Evolutionary conservation across 2,797 vertebrate species (phyloP).

Genomic region (Monodelphis domestica): DNA sequence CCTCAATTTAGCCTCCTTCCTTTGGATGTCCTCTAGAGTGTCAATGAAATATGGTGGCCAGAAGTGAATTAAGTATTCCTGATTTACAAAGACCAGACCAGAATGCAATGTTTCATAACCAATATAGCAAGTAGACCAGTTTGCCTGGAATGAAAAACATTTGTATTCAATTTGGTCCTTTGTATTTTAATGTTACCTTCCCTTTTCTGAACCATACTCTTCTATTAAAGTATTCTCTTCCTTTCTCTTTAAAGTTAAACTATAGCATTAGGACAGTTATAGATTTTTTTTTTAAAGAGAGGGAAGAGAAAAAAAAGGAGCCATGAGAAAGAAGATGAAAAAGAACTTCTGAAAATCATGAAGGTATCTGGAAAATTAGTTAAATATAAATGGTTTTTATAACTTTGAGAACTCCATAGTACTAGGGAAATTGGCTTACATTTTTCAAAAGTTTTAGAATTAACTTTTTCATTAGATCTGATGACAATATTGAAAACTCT

Average conservation of each 20-base stretch:
- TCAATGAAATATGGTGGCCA: neutral
- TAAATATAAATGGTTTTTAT: constrained; percentile 3
- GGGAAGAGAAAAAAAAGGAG: neutral
- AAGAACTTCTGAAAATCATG: neutral
- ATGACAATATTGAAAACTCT: constrained; percentile 28
- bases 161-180: neutral
- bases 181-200: neutral
- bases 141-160: neutral
- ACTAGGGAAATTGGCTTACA: neutral
- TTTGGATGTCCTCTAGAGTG: neutral
- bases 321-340: neutral
- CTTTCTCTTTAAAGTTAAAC: neutral
- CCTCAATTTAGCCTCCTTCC: neutral
- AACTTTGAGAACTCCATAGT: neutral
- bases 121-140: neutral
- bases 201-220: neutral
- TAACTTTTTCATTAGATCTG: constrained; percentile 3
- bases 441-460: constrained; percentile 4
- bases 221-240: neutral
- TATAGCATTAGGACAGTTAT: neutral
- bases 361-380: neutral
- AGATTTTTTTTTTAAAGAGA: neutral
- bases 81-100: neutral
- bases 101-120: neutral
- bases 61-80: neutral